Evolutionary conservation across 2,113 vertebrate genomes (phyloP).

Genomic region (Apus apus): DNA sequence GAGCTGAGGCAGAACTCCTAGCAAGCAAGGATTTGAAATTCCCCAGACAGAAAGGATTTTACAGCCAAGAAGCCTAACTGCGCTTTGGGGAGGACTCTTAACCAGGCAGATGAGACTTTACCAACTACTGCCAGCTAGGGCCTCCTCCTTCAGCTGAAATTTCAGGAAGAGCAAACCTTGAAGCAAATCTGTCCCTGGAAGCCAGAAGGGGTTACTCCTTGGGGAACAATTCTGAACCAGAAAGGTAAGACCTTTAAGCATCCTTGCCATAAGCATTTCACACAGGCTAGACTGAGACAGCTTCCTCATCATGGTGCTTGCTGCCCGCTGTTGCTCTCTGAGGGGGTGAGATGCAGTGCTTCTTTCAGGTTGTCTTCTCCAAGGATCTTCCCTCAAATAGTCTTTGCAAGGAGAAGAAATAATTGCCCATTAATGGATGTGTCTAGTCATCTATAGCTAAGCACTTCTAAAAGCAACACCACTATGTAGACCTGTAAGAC

Average conservation of each 20-base stretch:
- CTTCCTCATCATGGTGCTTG: not conserved
- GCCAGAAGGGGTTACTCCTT: not conserved
- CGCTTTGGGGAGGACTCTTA: not conserved
- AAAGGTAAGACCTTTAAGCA: not conserved
- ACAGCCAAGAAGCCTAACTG: not conserved
- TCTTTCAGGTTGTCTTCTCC: not conserved
- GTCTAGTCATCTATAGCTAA: not conserved
- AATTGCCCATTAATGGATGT: not conserved
- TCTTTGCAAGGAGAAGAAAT: not conserved
- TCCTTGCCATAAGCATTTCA: not conserved
- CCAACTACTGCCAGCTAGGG: not conserved
- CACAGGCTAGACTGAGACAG: not conserved
- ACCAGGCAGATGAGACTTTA: not conserved
- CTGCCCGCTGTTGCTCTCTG: not conserved
- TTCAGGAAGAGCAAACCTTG: not conserved
- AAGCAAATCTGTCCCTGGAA: not conserved
- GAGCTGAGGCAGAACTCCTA: not conserved
- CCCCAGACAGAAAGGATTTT: not conserved
- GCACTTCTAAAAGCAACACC: not conserved
- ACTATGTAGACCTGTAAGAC: rapidly evolving
- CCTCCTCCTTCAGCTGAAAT: not conserved
- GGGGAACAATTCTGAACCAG: not conserved
- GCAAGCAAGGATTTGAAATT: not conserved
- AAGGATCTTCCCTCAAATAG: not conserved
- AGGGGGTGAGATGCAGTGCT: not conserved